phyloP scores from a whole-genome alignment of 2,113 vertebrate species.

The Girardinichthys multiradiatus region DNA sequence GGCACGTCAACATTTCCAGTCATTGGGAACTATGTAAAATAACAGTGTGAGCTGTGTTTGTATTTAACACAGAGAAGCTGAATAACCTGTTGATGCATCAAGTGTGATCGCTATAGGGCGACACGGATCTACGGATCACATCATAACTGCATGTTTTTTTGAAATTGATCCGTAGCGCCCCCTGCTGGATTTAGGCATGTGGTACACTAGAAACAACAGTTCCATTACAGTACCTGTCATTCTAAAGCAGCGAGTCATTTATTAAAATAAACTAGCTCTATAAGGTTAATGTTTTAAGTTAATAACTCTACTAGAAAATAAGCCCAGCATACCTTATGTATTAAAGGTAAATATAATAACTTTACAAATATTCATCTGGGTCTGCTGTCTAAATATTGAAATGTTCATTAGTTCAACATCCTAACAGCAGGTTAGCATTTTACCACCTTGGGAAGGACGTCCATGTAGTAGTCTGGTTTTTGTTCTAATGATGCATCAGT shows the following conservation, averaged over 20 bases:
- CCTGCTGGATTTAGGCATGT: neutral
- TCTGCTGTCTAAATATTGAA: neutral
- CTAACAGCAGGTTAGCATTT: too few species aligned
- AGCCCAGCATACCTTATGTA: neutral
- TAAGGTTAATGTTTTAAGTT: neutral
- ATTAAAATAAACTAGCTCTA: too few species aligned
- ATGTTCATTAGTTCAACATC: too few species aligned
- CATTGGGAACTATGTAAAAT: neutral
- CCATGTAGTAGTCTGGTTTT: too few species aligned
- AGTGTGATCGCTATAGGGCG: neutral
- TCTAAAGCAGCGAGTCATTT: too few species aligned
- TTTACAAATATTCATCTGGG: neutral
- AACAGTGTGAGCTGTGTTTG: neutral
- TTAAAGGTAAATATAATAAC: neutral
- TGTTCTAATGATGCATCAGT: too few species aligned
- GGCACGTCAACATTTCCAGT: accelerated
- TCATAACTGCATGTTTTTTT: accelerated
- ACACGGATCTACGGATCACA: neutral
- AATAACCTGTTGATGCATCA: neutral
- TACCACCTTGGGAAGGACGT: too few species aligned
- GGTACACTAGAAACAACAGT: neutral
- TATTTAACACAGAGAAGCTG: neutral
- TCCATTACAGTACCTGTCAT: neutral
- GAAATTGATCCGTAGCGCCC: slow-evolving; percentile 3
- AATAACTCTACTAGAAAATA: neutral